Conservation (phyloP, 35 echinoderm and acorn worm species). For the Acanthaster planci region DNA sequence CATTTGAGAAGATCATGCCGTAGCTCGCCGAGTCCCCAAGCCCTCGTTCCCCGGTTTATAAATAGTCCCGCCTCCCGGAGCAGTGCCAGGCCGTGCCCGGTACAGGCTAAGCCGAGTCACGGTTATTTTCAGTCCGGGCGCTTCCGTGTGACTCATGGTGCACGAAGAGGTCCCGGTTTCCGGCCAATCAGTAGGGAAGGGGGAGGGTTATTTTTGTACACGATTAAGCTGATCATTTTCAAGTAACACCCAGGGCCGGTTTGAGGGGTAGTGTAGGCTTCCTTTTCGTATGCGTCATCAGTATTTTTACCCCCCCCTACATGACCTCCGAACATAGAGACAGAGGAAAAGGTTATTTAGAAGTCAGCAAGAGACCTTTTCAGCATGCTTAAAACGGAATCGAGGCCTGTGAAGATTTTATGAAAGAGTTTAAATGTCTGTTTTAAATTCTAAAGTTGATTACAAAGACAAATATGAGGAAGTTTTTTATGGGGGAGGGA, state of each 20-base stretch:
- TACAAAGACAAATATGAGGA: neutral
- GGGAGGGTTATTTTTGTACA: neutral
- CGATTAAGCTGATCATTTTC: no score
- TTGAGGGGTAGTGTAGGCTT: no score
- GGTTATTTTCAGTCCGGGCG: neutral
- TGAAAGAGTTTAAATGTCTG: neutral
- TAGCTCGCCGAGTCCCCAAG: no score
- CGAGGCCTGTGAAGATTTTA: neutral
- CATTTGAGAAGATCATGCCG: no score
- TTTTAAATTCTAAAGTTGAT: neutral
- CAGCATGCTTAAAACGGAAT: no score
- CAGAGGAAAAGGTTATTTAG: no score
- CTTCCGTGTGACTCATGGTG: neutral
- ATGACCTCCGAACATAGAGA: no score
- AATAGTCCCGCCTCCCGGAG: neutral
- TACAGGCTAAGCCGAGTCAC: neutral
- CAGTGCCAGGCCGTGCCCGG: neutral
- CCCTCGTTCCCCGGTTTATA: neutral
- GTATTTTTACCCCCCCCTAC: no score
- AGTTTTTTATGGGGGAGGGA: no score
- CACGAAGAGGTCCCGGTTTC: neutral
- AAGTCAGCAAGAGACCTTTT: no score
- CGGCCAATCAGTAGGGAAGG: neutral
- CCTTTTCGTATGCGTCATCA: no score
- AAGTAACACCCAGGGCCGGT: no score